These are phyloP conservation scores for Aelia acuminata DNA, from an alignment of 2,888 invertebrate genomes.

Conservation along the genomic window DNA sequence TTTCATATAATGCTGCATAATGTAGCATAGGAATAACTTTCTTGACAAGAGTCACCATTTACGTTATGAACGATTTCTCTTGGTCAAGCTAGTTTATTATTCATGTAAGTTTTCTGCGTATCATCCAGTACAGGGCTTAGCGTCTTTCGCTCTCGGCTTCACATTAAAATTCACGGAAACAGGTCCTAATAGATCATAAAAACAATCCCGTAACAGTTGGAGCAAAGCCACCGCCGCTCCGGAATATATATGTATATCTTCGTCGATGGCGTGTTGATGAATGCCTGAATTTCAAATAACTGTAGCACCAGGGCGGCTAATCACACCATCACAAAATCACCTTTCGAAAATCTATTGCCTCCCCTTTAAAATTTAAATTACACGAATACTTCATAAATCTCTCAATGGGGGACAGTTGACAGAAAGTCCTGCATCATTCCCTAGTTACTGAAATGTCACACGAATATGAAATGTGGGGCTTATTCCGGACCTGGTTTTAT, in stretches of 20 bases:
- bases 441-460: slow-evolving; percentile 22
- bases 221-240: neutral
- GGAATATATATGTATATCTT: slow-evolving; percentile 28
- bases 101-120: slow-evolving; percentile 14
- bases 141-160: neutral
- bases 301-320: neutral
- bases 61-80: slow-evolving; percentile 20
- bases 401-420: neutral
- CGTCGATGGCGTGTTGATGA: slow-evolving; percentile 31
- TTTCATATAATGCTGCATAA: neutral
- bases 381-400: slow-evolving; percentile 18
- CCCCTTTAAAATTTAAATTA: slow-evolving; percentile 36
- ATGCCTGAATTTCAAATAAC: slow-evolving; percentile 40
- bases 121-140: neutral
- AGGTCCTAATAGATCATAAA: slow-evolving; percentile 41
- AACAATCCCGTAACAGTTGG: slow-evolving; percentile 6
- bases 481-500: neutral
- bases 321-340: slow-evolving; percentile 34
- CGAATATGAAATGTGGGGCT: neutral
- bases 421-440: neutral
- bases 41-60: neutral
- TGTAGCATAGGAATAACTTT: neutral
- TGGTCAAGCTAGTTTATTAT: slow-evolving; percentile 20
- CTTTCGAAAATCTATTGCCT: slow-evolving; percentile 36
- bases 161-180: slow-evolving; percentile 8